Percentiles rank a stretch among this genome's conserved stretches.
These are phyloP conservation scores for Sclerurus mexicanus DNA, from an alignment of 2,113 vertebrate species.

Conservation along the genomic window DNA sequence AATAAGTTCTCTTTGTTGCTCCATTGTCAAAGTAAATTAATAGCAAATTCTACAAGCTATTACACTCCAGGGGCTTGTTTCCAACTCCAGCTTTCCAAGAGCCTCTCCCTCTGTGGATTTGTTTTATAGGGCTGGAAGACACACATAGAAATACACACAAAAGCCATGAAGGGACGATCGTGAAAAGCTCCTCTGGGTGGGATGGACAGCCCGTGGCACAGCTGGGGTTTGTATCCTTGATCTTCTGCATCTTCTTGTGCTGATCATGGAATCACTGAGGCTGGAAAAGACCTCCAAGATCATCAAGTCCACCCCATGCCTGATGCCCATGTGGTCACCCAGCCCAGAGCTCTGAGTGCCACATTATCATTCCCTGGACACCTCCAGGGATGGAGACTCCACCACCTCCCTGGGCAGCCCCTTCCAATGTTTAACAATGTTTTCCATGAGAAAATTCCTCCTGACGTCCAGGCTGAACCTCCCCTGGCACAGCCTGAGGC, in stretches of 20 bases:
- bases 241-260: background rate
- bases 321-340: rapidly evolving
- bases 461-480: background rate
- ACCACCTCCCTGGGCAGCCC: background rate
- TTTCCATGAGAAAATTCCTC: background rate
- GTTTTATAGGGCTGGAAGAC: background rate
- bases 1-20: background rate
- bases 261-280: rapidly evolving
- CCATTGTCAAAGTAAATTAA: background rate
- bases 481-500: background rate
- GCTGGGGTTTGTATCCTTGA: background rate
- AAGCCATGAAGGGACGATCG: background rate
- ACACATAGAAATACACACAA: background rate
- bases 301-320: rapidly evolving
- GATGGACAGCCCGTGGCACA: background rate
- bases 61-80: background rate
- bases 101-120: background rate
- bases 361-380: background rate
- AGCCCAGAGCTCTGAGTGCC: background rate
- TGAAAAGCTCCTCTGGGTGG: background rate
- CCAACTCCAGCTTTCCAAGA: background rate
- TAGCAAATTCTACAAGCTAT: background rate
- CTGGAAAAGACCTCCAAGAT: background rate
- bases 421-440: rapidly evolving
- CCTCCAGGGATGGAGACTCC: background rate